These are phyloP conservation scores for Cryptomyrus ogoouensis DNA, from an alignment of 2,113 vertebrate species.

Conservation along the genomic window DNA sequence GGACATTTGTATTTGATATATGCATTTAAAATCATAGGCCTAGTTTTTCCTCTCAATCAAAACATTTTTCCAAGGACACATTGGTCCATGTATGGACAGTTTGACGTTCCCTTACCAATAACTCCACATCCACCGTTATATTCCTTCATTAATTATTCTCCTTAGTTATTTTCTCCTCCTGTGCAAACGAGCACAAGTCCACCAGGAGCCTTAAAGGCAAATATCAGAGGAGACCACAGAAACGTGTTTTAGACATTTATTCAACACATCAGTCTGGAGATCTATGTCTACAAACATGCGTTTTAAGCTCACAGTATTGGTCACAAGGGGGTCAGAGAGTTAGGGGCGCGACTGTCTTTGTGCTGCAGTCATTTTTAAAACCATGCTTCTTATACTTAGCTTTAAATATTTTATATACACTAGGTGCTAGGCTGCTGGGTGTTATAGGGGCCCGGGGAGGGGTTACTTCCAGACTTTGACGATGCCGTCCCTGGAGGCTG, in stretches of 20 bases:
- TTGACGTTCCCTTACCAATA: not conserved
- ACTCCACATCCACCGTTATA: not conserved
- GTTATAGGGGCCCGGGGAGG: not conserved
- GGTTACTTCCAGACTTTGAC: conserved; percentile 94
- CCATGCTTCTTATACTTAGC: conserved; percentile 15
- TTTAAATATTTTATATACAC: conserved; percentile 30
- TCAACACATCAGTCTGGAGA: conserved; percentile 9
- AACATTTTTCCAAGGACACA: not conserved
- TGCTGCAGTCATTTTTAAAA: conserved; percentile 18
- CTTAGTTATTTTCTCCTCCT: not conserved
- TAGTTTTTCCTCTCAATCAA: not conserved
- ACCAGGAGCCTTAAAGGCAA: not conserved
- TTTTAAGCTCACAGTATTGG: conserved; percentile 3
- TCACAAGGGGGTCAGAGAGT: not conserved
- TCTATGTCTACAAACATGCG: not conserved
- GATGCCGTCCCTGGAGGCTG: conserved; percentile 90
- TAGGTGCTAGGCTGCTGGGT: not conserved
- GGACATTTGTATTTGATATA: too few relatives aligned
- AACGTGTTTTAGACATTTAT: not conserved
- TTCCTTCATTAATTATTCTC: not conserved
- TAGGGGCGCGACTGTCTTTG: not conserved
- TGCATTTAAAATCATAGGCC: too few relatives aligned
- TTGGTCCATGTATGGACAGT: not conserved
- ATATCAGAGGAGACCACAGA: not conserved
- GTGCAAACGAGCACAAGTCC: not conserved